Percentiles rank a stretch among this genome's conserved stretches.
phyloP scores from a whole-genome alignment of 1,140 invertebrate species.

The Achatina immaculata region DNA sequence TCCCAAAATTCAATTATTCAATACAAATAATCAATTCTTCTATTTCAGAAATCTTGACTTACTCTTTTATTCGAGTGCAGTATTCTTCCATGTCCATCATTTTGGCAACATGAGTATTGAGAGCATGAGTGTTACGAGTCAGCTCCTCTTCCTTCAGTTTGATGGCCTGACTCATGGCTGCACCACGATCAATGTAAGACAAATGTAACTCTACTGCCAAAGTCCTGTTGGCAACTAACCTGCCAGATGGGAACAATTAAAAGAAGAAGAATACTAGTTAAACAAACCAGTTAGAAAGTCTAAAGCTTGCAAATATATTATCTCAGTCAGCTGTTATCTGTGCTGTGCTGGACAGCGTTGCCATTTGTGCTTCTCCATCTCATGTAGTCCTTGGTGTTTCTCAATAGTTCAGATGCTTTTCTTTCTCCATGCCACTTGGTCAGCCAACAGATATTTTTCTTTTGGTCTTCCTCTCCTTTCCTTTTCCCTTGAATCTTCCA shows the following conservation, averaged over 20 bases:
- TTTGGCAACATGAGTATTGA: background rate
- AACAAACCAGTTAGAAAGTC: background rate
- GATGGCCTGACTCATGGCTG: background rate
- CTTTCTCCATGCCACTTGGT: too few species aligned
- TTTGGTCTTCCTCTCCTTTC: too few species aligned
- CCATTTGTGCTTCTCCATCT: too few species aligned
- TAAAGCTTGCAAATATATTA: too few species aligned
- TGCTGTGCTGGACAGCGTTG: too few species aligned
- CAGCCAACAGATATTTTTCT: too few species aligned
- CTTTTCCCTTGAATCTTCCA: too few species aligned
- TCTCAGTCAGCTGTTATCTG: too few species aligned
- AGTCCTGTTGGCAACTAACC: background rate
- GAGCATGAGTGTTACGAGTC: background rate
- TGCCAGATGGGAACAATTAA: background rate
- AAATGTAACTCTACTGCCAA: background rate
- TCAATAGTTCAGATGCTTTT: too few species aligned
- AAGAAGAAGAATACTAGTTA: background rate
- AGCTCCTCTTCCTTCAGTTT: constrained; percentile 8
- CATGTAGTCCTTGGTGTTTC: too few species aligned
- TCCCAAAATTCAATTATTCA: background rate
- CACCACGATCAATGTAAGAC: background rate
- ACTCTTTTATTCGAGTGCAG: constrained; percentile 19
- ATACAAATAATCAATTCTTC: background rate
- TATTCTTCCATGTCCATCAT: constrained; percentile 17
- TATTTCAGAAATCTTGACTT: background rate